Evolutionary conservation across 2,888 invertebrate species (phyloP).

Genomic region (Spatulosminthurus flaviceps): DNA sequence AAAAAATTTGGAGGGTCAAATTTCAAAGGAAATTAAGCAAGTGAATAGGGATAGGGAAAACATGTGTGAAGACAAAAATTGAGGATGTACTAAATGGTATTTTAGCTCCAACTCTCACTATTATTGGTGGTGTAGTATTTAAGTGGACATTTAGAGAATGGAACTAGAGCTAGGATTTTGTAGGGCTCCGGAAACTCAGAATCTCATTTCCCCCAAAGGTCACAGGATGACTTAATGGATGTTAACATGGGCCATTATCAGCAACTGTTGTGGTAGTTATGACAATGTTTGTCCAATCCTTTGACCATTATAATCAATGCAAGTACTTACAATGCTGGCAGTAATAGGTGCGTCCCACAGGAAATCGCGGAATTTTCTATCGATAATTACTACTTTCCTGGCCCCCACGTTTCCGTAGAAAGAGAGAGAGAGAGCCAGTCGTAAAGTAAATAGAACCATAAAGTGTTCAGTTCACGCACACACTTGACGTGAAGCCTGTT

Average conservation of each 20-base stretch:
- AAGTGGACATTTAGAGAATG: too few relatives aligned
- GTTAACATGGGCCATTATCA: neutral
- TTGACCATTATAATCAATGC: neutral
- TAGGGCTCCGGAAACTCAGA: conserved; percentile 4
- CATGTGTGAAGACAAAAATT: too few relatives aligned
- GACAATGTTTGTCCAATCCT: neutral
- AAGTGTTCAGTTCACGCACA: conserved; percentile 23
- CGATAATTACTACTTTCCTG: conserved; percentile 7
- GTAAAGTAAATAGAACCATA: conserved; percentile 9
- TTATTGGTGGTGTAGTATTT: too few relatives aligned
- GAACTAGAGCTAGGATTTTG: neutral
- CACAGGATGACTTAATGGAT: conserved; percentile 18
- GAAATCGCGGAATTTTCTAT: neutral
- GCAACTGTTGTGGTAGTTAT: neutral
- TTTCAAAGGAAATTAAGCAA: too few relatives aligned
- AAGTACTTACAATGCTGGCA: neutral
- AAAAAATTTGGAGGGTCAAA: too few relatives aligned
- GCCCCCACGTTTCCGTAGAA: conserved; percentile 4
- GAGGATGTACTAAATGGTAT: too few relatives aligned
- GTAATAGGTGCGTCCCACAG: neutral
- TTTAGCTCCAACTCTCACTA: too few relatives aligned
- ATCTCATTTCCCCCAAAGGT: neutral
- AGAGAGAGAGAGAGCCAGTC: conserved; percentile 4
- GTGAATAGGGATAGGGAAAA: too few relatives aligned
- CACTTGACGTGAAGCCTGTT: conserved; percentile 15